Percentiles rank a stretch among this genome's conserved stretches.
phyloP scores from a whole-genome alignment of 1,140 invertebrate species.

The Drosophila nebulosa region DNA sequence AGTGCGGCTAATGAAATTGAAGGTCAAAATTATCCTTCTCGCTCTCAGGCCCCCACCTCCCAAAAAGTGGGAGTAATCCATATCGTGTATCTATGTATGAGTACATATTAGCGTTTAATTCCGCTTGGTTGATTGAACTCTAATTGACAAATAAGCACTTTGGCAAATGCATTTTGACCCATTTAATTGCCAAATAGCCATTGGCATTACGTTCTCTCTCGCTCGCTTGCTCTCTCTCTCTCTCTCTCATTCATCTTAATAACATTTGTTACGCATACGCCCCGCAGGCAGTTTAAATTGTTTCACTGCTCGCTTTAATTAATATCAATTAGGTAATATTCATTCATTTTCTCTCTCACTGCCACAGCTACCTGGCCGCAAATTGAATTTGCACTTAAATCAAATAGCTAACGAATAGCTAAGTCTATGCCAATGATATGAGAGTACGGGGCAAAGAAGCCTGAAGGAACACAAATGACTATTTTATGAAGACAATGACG shows the following conservation, averaged over 20 bases:
- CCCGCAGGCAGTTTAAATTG: slow-evolving; percentile 2
- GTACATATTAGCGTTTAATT: background rate
- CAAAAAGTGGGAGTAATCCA: background rate
- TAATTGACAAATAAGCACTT: background rate
- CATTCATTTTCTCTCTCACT: too few relatives aligned
- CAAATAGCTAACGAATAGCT: background rate
- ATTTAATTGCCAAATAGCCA: background rate
- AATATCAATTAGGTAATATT: slow-evolving; percentile 37
- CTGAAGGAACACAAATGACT: slow-evolving; percentile 7
- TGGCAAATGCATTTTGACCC: background rate
- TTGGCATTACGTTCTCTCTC: background rate
- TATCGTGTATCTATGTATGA: background rate
- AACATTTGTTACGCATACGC: background rate
- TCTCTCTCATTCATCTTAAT: slow-evolving; percentile 5
- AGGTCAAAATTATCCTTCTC: background rate
- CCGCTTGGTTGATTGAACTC: background rate
- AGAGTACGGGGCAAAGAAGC: background rate
- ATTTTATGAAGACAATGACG: slow-evolving; percentile 20
- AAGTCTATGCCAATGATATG: background rate
- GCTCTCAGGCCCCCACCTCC: too few relatives aligned
- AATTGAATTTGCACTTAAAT: slow-evolving; percentile 44
- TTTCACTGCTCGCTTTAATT: slow-evolving; percentile 5
- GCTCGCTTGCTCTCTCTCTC: background rate
- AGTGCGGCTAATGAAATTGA: slow-evolving; percentile 1
- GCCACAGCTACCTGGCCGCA: slow-evolving; percentile 27